Evolutionary conservation across 2,113 vertebrate species (phyloP), one percentile per base, ranked within the genome.

Genomic region (Odobenus rosmarus): DNA sequence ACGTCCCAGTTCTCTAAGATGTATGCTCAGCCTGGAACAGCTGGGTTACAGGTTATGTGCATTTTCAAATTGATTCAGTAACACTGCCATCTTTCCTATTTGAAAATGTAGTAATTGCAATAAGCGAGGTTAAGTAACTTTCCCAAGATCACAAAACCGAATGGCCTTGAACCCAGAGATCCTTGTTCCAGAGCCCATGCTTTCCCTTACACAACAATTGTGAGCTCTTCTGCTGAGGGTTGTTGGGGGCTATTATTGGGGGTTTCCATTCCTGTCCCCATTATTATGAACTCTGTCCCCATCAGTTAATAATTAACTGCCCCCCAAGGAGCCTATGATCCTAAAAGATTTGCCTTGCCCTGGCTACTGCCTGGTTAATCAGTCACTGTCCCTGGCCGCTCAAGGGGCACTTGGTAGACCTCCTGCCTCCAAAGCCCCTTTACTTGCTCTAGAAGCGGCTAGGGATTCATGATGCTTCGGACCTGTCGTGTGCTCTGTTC

Each of bases 251-350:
- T 95, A 18, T 28, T 64, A 64, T 19, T 72, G 31, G 79, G 93
- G 83, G 61, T 33, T 82, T 88, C 62, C 10, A 88, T 26, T 96
- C 69, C 83, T 42, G 10, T 49, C 42, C 19, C 85, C 9, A 1
- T 96, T 96, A 95, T 36, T 96, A 62, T 97, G 96, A 95, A 97
- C 97, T 98, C 90, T 98, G 96, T 85, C 90, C 97, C 77, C 19
- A 86, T 64, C 31, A 18, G 61, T 96, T 97, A 98, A 98, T 98
- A n/a, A 96, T 98, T 98, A 95, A 95, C 90, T 95, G 71, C 31
- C 49, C 67, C 80, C 67, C n/a, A 80, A 90, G 21, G 74, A 93
- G 76, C 14, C 57, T 31, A 24, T 64, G 77, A 81, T 33, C 80
- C 95, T 96, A 80, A 98, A 77, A 95, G 51, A 87, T 77, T 42